Percentiles rank a stretch among this genome's conserved stretches.
Conservation (phyloP, 2,797 vertebrate species). For the Mormyrops attenuatus region DNA sequence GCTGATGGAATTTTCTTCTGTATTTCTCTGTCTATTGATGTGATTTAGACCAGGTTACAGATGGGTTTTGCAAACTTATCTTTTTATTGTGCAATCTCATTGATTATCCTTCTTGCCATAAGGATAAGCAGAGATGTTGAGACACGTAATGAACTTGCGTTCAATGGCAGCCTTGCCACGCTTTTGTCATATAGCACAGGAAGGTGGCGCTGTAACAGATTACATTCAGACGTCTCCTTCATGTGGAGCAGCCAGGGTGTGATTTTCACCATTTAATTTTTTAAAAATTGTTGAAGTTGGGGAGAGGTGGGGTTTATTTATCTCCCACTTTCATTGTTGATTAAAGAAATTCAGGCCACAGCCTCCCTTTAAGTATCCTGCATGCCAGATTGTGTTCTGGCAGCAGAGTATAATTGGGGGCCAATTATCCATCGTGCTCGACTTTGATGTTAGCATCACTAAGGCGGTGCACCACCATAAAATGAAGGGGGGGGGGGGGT, state of each 20-base stretch:
- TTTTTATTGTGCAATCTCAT: not conserved
- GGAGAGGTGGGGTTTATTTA: not conserved
- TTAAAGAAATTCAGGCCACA: not conserved
- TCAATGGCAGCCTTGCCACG: not conserved
- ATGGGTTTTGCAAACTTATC: not conserved
- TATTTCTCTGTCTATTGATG: not conserved
- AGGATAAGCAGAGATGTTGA: not conserved
- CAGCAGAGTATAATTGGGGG: not conserved
- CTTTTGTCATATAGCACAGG: not conserved
- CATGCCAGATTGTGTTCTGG: not conserved
- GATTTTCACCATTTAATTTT: not conserved
- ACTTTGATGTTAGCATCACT: conserved; percentile 19
- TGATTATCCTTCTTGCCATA: not conserved
- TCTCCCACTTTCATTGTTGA: not conserved
- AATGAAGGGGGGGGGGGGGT: conserved; percentile 27
- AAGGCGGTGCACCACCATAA: conserved; percentile 31
- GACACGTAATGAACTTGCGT: not conserved
- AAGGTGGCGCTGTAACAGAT: not conserved
- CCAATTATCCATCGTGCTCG: not conserved
- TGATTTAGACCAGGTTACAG: not conserved
- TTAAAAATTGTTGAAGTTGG: not conserved
- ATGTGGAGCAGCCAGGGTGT: not conserved
- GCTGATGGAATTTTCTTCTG: conserved; percentile 8
- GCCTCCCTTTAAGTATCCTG: not conserved
- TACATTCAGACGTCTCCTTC: not conserved